A percentile compares a stretch with the other conserved stretches of the same genome.
phyloP scores from a whole-genome alignment of 2,888 invertebrate species.

The Druceiella hillmani region DNA sequence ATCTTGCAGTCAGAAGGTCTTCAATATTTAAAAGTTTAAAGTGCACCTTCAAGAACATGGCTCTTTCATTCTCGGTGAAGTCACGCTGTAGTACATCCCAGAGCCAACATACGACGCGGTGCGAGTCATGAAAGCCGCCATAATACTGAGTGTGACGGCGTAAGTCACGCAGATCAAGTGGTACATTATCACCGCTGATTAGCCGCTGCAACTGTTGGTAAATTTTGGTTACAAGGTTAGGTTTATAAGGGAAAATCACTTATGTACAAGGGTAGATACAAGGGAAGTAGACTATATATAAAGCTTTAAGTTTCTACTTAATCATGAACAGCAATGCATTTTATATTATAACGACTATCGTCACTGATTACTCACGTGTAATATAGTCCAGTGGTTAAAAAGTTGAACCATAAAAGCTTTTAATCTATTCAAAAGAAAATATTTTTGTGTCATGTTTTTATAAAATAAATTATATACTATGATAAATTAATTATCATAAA shows the following conservation, averaged over 20 bases:
- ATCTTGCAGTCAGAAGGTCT: too few relatives aligned
- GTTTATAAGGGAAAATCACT: too few relatives aligned
- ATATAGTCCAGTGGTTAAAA: too few relatives aligned
- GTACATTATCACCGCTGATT: conserved; percentile 94
- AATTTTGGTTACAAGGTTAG: not conserved
- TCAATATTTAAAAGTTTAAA: too few relatives aligned
- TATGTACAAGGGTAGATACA: too few relatives aligned
- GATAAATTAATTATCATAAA: too few relatives aligned
- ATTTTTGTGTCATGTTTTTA: too few relatives aligned
- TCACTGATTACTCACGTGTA: not conserved
- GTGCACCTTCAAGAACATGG: conserved; percentile 87
- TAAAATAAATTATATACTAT: too few relatives aligned
- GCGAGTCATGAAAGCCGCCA: conserved; percentile 98
- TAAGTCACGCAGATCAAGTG: conserved; percentile 82
- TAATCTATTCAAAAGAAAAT: too few relatives aligned
- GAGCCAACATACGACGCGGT: conserved; percentile 95
- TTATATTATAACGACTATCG: not conserved
- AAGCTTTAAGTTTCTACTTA: not conserved
- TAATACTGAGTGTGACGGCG: conserved; percentile 95
- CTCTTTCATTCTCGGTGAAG: conserved; percentile 86
- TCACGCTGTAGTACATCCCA: conserved; percentile 98
- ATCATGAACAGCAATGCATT: too few relatives aligned
- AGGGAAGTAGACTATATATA: not conserved
- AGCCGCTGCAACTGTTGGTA: conserved; percentile 73
- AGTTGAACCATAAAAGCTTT: too few relatives aligned